Base-by-base conservation (phyloP, 2,888 invertebrate species). In the Druceiella hillmani region DNA sequence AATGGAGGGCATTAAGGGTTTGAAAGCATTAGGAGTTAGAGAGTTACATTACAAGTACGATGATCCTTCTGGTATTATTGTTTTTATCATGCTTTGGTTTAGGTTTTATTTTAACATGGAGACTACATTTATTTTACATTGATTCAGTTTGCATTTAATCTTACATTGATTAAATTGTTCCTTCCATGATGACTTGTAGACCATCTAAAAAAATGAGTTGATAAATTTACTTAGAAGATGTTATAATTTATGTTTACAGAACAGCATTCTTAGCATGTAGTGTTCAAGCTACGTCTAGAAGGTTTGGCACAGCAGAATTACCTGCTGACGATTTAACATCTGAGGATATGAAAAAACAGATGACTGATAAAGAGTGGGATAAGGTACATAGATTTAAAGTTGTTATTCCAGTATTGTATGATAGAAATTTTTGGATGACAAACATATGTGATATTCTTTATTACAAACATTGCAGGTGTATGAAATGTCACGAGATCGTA, bases 261-360 rank as follows among this genome's bases (percentile, higher is more conserved):
- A 83, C 94, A 61, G 91, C 95, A 2, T 99, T 97, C 66, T 71
- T 99, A 36, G 92, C 95, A 0, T 95, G 94, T 61, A 90, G 90
- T 53, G 87, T 97, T 2, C 83, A 86, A 47, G 80, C 90, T 0
- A 88, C 91, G 10, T 90, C 86, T 36, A 81, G 88, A 0, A 78
- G 89, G 62, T 92, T 94, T 60, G 93, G 93, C 10, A 87, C 88
- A 1, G 80, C 83, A 1, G 91, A 92, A 49, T 63, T 88, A 54
- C 79, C 82, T 1, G 79, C 89, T 46, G 93, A 92, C 38, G 91
- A 94, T 52, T 78, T 94, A 35, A 90, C 93, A 0, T 87, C 89
- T 1, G 93, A 94, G 56, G 82, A 86, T 51, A 88, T 95, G 80
- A 85, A 88, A 54, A 87, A 88, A 50, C 92, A 91, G 61, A 94